These are phyloP conservation scores for Phortica magna DNA, from an alignment of 2,888 invertebrate species.

Conservation along the genomic window DNA sequence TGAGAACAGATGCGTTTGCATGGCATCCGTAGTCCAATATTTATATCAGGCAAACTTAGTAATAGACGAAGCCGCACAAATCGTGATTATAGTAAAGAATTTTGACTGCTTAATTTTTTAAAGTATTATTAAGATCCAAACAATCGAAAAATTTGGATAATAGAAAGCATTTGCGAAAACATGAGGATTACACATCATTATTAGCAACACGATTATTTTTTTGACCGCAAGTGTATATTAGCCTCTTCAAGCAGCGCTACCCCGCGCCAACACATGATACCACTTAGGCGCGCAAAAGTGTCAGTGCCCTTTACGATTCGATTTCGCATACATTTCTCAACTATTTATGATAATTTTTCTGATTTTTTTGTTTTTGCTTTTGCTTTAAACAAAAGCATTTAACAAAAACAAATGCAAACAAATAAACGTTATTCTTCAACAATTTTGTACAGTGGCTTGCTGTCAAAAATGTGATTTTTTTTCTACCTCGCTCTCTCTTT, in stretches of 20 bases:
- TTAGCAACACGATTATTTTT: background rate
- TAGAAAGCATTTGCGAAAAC: no score
- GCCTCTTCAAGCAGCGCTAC: no score
- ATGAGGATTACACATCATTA: background rate
- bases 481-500: background rate
- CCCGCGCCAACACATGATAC: background rate
- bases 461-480: conserved; percentile 2
- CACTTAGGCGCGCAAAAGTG: conserved; percentile 10
- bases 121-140: no score
- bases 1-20: no score
- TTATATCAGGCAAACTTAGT: no score
- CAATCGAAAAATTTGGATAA: no score
- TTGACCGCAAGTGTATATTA: no score
- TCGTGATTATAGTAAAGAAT: no score
- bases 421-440: background rate
- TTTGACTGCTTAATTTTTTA: no score
- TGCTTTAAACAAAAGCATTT: background rate
- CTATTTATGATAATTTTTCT: conserved; percentile 19
- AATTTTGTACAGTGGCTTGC: background rate
- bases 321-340: conserved; percentile 22
- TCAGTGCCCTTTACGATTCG: conserved; percentile 28
- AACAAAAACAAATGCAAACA: background rate
- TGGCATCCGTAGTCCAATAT: no score
- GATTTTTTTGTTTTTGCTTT: background rate
- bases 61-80: no score